Evolutionary conservation across 2,888 invertebrate genomes (phyloP).

Genomic region (Aethes cnicana): DNA sequence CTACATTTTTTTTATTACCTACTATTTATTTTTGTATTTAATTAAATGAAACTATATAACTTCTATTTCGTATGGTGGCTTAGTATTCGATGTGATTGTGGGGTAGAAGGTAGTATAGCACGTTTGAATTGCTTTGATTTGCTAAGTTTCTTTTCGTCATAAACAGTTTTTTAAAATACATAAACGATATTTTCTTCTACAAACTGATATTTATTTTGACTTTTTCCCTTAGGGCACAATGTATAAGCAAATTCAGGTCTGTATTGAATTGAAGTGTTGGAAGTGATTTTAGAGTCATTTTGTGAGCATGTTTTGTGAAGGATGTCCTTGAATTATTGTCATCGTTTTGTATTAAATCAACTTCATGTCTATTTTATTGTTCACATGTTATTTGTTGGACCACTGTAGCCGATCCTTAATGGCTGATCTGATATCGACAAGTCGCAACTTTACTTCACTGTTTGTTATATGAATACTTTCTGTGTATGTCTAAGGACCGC

Average conservation of each 20-base stretch:
- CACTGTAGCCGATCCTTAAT: conserved; percentile 1
- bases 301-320: conserved; percentile 53
- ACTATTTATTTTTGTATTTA: too few species aligned
- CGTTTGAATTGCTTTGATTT: conserved; percentile 21
- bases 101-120: conserved; percentile 14
- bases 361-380: conserved; percentile 20
- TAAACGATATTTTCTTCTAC: conserved; percentile 33
- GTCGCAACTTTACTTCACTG: conserved; percentile 5
- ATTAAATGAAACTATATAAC: too few species aligned
- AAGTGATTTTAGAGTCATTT: conserved; percentile 64
- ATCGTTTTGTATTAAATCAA: conserved; percentile 11
- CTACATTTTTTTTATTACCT: too few species aligned
- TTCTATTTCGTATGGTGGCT: too few species aligned
- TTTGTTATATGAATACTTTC: too few species aligned
- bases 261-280: conserved; percentile 61
- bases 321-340: conserved; percentile 18
- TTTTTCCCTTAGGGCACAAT: conserved; percentile 80
- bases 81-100: too few species aligned
- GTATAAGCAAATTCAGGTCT: conserved; percentile 82
- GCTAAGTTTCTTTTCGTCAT: conserved; percentile 21
- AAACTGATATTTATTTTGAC: conserved; percentile 52
- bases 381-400: conserved; percentile 16
- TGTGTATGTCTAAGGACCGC: too few species aligned
- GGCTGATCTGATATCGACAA: conserved; percentile 3
- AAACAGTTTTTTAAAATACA: conserved; percentile 5